These are phyloP conservation scores for Drosophila diplacantha DNA, from an alignment of 2,888 invertebrate species.

Conservation along the genomic window DNA sequence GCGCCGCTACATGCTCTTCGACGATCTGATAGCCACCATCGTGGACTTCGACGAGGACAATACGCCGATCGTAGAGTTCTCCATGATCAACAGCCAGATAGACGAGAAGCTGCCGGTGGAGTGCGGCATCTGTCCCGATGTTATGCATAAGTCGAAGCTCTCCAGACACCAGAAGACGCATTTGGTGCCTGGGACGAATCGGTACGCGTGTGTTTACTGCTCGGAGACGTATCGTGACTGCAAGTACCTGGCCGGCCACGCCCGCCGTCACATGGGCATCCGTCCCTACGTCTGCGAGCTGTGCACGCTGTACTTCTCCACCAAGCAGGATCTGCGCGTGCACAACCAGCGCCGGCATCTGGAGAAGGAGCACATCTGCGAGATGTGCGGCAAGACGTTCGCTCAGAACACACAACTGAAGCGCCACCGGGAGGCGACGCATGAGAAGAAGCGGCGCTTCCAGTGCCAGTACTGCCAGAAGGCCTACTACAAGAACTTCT, in stretches of 20 bases:
- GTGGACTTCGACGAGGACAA: conserved; percentile 70
- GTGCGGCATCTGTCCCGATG: conserved; percentile 74
- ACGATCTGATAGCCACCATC: conserved; percentile 73
- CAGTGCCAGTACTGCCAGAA: conserved; percentile 69
- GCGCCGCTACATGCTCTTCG: conserved; percentile 68
- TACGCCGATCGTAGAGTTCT: conserved; percentile 73
- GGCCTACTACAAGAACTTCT: conserved; percentile 74
- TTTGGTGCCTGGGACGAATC: conserved; percentile 66
- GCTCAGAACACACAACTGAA: conserved; percentile 73
- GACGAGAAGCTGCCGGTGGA: conserved; percentile 72
- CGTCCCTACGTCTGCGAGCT: conserved; percentile 72
- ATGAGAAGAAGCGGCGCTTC: conserved; percentile 73
- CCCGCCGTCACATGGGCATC: conserved; percentile 74
- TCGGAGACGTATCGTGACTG: conserved; percentile 71
- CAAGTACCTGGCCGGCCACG: conserved; percentile 73
- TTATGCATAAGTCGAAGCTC: conserved; percentile 65
- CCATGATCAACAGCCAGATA: conserved; percentile 53
- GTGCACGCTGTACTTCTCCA: conserved; percentile 73
- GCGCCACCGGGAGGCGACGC: conserved; percentile 73
- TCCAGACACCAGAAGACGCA: conserved; percentile 69
- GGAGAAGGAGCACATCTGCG: conserved; percentile 73
- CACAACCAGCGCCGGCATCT: conserved; percentile 73
- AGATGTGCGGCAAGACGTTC: conserved; percentile 73
- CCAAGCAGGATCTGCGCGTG: conserved; percentile 72
- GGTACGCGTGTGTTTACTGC: conserved; percentile 72